These are phyloP conservation scores for Atractosteus spatula DNA, from an alignment of 2,113 vertebrate genomes.

Conservation along the genomic window DNA sequence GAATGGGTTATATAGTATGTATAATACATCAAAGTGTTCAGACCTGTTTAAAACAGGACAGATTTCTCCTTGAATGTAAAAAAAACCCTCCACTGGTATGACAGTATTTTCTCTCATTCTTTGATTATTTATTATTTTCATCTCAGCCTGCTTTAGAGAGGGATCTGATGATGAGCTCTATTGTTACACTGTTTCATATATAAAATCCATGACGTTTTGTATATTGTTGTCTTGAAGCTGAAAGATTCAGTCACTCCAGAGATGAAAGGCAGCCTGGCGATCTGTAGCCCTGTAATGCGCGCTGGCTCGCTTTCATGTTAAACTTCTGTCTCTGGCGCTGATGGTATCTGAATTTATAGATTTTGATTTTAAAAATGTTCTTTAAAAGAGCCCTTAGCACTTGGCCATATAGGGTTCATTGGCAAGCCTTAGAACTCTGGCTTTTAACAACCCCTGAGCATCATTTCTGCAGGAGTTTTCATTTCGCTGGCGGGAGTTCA, in stretches of 20 bases:
- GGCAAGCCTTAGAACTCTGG: neutral
- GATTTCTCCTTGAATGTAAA: neutral
- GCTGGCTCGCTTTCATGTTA: neutral
- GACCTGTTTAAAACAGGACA: neutral
- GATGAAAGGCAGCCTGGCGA: neutral
- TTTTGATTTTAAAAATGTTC: neutral
- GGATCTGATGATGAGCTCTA: neutral
- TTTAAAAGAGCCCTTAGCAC: neutral
- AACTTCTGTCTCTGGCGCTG: neutral
- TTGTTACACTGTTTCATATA: neutral
- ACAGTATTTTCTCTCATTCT: neutral
- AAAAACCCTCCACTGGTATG: neutral
- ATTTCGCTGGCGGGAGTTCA: no score
- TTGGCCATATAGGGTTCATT: neutral
- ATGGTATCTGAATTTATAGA: neutral
- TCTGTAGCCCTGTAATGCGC: neutral
- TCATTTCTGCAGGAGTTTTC: conserved; percentile 19
- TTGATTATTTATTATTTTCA: neutral
- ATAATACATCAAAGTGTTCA: conserved; percentile 32
- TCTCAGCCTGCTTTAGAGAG: neutral
- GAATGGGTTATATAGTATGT: conserved; percentile 21
- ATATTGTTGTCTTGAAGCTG: neutral
- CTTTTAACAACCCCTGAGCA: neutral
- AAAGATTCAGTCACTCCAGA: neutral
- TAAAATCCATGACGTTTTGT: neutral